Base-by-base conservation (phyloP, 2,113 vertebrate species). In the Channa argus region DNA sequence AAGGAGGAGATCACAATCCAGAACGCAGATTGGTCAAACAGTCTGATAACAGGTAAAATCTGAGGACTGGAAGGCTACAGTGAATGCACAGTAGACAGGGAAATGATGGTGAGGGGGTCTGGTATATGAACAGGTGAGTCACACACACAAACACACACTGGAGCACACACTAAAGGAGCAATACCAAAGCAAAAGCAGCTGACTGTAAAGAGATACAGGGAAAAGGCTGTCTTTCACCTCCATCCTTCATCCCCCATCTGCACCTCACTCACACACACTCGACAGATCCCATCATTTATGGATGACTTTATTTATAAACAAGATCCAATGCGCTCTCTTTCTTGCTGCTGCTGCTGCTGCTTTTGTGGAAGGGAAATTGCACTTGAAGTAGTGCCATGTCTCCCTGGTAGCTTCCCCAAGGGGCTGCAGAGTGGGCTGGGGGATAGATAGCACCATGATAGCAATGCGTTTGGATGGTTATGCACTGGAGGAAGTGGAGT, bases 221-320 rank as follows among this genome's bases (percentile, higher is more conserved):
- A 72, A 53, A 63, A 74, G 56, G 70, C 67, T 38, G 8, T 65
- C 71, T 78, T 84, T 87, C 71, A 85, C 77, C 80, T 75, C 80
- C 52, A 70, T 65, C 77, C 8, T 39, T 54, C 69, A 66, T 65
- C 70, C 71, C 62, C 80, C 51, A 80, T 77, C 74, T 74, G 52
- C 66, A 77, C 14, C 67, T 50, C 7, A 10, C 81, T 79, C 69
- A 58, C 46, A 43, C 55, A 54, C 71, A 67, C 62, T 51, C 13
- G 34, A 79, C 78, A 90, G 69, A 77, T 58, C 68, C 68, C 83
- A 92, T 92, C 84, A 90, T 88, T 93, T 92, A 92, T 93, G 86
- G 79, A 92, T 89, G 86, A 88, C 79, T 81, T 91, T 92, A 90
- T 93, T 89, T 91, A 91, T 91, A 92, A 91, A 92, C 83, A 86